Evolutionary conservation across 2,113 vertebrate species (phyloP), one percentile per base, ranked within the genome.

Genomic region (Noctilio leporinus): DNA sequence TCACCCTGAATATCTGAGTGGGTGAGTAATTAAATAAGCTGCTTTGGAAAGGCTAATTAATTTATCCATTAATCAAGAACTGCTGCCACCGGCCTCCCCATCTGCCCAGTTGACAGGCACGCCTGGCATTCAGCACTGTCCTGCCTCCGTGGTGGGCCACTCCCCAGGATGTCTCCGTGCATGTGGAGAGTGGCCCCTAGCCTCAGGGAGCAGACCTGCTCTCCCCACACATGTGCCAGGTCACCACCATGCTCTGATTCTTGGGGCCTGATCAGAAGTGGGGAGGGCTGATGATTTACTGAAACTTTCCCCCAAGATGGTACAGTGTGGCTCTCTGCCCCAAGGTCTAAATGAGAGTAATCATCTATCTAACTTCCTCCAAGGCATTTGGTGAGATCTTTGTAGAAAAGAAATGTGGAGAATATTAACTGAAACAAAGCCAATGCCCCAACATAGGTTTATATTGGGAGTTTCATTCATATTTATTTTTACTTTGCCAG

Each of bases 1-100:
- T 86, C 20, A 5, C 35, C 4, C 82, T 83, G 73, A 83, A 45
- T 94, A 55, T 95, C 69, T 64, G 67, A 93, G 57, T 51, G 69
- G 40, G 70, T 94, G 77, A 82, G 88, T 96, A 97, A 97, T 97
- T 96, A 95, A 91, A 94, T 97, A 78, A 97, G 95, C 43, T 93
- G 64, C 90, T 91, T 95, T 88, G 72, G 84, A 90, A 95, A 96
- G 81, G 73, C 87, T 97, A 97, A 97, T 97, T 97, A 97, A 95
- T 96, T 97, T 97, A 97, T 45, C 93, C 92, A 82, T 94, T 95
- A 95, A 69, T 95, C 64, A 78, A 88, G 51, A 73, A 65, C 91
- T 92, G 93, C 95, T 55, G 95, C 94, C 92, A 86, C 96, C 20
- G n/a, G 88, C 96, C 55, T 95, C 73, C 69, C 97, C 97, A 97